phyloP scores from a whole-genome alignment of 2,797 vertebrate genomes.

The Microchirus variegatus region DNA sequence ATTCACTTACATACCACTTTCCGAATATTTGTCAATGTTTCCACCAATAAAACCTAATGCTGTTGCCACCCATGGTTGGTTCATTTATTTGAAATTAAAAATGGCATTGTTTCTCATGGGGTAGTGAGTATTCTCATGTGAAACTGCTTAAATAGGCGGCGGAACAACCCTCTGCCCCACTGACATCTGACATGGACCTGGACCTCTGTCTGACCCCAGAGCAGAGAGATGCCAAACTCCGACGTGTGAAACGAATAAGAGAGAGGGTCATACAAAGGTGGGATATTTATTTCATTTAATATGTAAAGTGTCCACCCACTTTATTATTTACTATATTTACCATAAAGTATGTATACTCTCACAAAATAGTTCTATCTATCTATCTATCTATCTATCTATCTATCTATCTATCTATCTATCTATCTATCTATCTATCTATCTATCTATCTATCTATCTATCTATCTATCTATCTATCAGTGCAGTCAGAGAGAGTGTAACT shows the following conservation, averaged over 20 bases:
- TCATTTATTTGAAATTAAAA: neutral
- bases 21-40: too few species aligned
- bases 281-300: conserved; percentile 6
- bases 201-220: conserved; percentile 68
- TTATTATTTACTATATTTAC: neutral
- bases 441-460: conserved; percentile 24
- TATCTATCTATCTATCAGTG: conserved; percentile 66
- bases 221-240: conserved; percentile 79
- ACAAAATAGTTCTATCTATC: neutral
- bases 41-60: too few species aligned
- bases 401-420: conserved; percentile 11
- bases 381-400: neutral
- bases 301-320: neutral
- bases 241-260: conserved; percentile 77
- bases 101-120: neutral
- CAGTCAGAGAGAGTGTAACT: conserved; percentile 73
- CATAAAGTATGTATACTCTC: too few species aligned
- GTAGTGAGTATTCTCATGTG: conserved; percentile 12
- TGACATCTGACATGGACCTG: conserved; percentile 51
- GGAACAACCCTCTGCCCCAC: conserved; percentile 33
- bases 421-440: conserved; percentile 17
- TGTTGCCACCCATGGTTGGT: neutral
- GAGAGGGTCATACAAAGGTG: conserved; percentile 79
- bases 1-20: too few species aligned
- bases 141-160: conserved; percentile 49